These are phyloP conservation scores for Drosophila merina DNA, from an alignment of 2,888 invertebrate genomes.

Conservation along the genomic window DNA sequence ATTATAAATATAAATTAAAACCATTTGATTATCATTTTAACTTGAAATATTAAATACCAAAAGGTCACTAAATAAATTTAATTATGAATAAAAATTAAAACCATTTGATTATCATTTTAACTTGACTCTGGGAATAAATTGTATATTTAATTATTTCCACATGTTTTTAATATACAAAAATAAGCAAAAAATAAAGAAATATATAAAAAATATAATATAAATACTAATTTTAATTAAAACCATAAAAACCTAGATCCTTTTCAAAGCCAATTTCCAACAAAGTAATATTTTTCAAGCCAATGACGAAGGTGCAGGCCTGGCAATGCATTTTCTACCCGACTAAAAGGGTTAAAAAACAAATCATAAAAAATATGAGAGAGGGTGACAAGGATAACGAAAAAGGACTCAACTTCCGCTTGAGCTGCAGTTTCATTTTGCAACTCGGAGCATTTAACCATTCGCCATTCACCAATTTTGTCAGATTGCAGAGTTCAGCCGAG, in stretches of 20 bases:
- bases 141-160: no score
- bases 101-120: no score
- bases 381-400: slow-evolving; percentile 11
- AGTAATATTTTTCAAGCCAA: slow-evolving; percentile 13
- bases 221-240: no score
- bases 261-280: slow-evolving; percentile 11
- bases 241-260: neutral
- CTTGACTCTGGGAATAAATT: no score
- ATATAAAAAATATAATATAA: no score
- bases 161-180: no score
- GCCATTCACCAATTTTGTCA: slow-evolving; percentile 63
- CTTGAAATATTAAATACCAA: no score
- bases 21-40: no score
- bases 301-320: neutral
- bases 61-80: no score
- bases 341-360: neutral
- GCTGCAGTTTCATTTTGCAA: slow-evolving; percentile 26
- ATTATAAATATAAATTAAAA: no score
- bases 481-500: slow-evolving; percentile 68
- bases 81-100: no score
- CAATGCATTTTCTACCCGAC: neutral
- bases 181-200: no score
- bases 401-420: slow-evolving; percentile 27
- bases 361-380: neutral
- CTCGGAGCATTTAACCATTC: slow-evolving; percentile 34